Conservation (phyloP, 2,797 vertebrate species). For the Aplochiton taeniatus region DNA sequence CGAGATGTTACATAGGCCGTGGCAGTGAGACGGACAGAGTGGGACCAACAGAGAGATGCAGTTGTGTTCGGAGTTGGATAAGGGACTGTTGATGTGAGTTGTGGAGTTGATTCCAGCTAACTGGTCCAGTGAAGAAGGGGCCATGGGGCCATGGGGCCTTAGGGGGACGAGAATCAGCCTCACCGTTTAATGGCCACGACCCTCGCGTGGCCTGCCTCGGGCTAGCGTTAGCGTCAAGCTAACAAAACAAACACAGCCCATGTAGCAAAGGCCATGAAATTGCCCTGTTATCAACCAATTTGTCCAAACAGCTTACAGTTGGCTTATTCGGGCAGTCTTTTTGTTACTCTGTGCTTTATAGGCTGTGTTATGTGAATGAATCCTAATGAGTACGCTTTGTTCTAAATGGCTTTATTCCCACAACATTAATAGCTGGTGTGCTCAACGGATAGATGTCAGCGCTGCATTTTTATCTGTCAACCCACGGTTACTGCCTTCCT, state of each 20-base stretch:
- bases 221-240: conserved; percentile 66
- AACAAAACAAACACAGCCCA: conserved; percentile 52
- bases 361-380: conserved; percentile 18
- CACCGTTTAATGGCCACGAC: conserved; percentile 50
- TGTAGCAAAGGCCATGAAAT: conserved; percentile 38
- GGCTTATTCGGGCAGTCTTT: conserved; percentile 10
- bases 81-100: background rate
- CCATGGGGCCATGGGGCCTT: conserved; percentile 41
- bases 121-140: background rate
- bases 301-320: conserved; percentile 26
- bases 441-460: conserved; percentile 30
- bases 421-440: conserved; percentile 33
- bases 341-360: conserved; percentile 9
- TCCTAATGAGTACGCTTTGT: conserved; percentile 24
- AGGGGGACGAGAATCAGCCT: conserved; percentile 25
- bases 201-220: conserved; percentile 36
- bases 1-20: too few relatives aligned
- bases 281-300: conserved; percentile 17
- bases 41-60: too few relatives aligned
- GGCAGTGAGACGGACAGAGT: too few relatives aligned
- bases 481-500: conserved; percentile 37
- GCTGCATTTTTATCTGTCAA: conserved; percentile 32
- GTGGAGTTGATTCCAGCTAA: background rate
- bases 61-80: background rate
- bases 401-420: conserved; percentile 37